Conservation (phyloP, 2,888 invertebrate genomes). For the Heliconius charithonia region DNA sequence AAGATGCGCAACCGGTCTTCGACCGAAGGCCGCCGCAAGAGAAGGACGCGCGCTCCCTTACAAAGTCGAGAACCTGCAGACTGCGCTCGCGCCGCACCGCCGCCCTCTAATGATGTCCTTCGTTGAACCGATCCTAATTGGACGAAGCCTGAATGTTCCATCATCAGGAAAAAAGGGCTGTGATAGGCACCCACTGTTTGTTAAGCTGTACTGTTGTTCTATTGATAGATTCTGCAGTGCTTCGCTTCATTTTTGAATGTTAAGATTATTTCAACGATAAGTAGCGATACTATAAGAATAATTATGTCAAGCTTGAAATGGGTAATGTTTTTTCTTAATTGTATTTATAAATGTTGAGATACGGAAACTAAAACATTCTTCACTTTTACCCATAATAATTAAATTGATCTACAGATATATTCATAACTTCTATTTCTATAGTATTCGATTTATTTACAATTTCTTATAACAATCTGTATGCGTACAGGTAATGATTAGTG, state of each 20-base stretch:
- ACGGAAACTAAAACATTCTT: neutral
- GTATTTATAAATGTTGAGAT: neutral
- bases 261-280: neutral
- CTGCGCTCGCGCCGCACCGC: conserved; percentile 53
- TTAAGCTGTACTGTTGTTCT: conserved; percentile 55
- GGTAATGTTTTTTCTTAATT: neutral
- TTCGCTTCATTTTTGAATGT: neutral
- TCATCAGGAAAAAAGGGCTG: conserved; percentile 71
- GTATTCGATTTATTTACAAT: neutral
- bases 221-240: conserved; percentile 53
- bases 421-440: neutral
- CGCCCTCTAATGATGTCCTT: conserved; percentile 77
- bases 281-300: neutral
- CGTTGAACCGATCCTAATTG: conserved; percentile 78
- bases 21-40: conserved; percentile 76
- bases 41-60: conserved; percentile 58
- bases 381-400: neutral
- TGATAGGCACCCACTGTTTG: conserved; percentile 51
- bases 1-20: conserved; percentile 81
- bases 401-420: neutral
- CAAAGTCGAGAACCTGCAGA: conserved; percentile 48
- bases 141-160: conserved; percentile 67
- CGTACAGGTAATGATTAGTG: conserved; percentile 49
- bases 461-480: neutral
- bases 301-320: neutral